Evolutionary conservation across 2,797 vertebrate species (phyloP), one percentile per base, ranked within the genome.

Genomic region (Corythornis leucogaster): DNA sequence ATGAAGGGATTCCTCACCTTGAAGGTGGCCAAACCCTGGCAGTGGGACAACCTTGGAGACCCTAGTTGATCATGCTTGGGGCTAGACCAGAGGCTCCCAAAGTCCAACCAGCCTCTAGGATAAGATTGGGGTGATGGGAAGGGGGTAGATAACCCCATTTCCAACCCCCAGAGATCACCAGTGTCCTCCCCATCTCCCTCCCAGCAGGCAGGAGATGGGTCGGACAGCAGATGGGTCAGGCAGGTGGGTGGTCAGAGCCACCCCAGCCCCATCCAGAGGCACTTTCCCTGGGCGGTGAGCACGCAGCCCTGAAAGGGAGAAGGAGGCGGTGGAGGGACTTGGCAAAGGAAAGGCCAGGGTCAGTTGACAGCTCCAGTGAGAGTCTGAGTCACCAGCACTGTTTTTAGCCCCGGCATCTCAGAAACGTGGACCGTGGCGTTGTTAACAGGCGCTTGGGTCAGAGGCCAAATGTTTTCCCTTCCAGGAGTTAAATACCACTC

Each of bases 381-480:
- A 42, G 54, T 18, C 71, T 94, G 94, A 97, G 93, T 92, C 94
- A 95, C 78, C 25, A 2, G 80, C 9, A 18, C 93, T 48, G 45
- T 94, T 92, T 96, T 95, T 95, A 96, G 94, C 85, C 63, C 64
- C 43, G 88, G 87, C 66, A 89, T 92, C 61, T 80, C 77, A 95
- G 92, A 64, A 64, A 86, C 84, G 80, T 11, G 69, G 54, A 80
- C 73, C 42, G 7, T 25, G 45, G 90, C 67, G 81, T 11, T 92
- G 96, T 92, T 89, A 78, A 92, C 92, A 59, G 83, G 89, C 83
- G 11, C 30, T 57, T 51, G 83, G 95, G 97, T 89, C 95, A 93
- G 80, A 91, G 91, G 94, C 95, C 95, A 91, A 91, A 93, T 93
- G 96, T 55, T 94, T 95, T 71, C 80, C 94, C 90, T 95, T 94